These are phyloP conservation scores for Muntiacus muntjak DNA, from an alignment of 2,113 vertebrate genomes.

Conservation along the genomic window DNA sequence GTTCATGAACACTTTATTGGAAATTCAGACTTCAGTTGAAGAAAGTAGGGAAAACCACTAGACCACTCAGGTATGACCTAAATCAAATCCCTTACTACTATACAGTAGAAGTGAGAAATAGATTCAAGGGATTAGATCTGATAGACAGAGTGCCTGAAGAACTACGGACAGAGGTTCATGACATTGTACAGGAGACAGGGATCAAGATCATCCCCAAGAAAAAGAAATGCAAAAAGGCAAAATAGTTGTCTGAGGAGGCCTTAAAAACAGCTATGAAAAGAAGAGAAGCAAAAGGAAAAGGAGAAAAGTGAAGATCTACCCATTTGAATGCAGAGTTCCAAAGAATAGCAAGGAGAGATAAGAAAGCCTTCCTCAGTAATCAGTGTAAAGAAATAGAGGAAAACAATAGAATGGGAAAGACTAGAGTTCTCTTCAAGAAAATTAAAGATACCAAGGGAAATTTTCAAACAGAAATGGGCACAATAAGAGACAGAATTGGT, in stretches of 20 bases:
- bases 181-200: background rate
- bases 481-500: background rate
- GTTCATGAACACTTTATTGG: background rate
- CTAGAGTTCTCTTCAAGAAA: background rate
- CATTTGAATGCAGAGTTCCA: background rate
- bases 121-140: background rate
- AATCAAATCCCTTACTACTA: background rate
- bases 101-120: background rate
- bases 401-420: background rate
- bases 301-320: background rate
- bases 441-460: background rate
- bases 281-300: background rate
- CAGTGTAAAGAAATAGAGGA: background rate
- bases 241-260: background rate
- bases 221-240: background rate
- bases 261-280: background rate
- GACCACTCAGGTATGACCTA: background rate
- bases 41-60: background rate
- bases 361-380: background rate
- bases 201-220: background rate
- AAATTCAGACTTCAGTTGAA: background rate
- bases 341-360: background rate
- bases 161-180: rapidly evolving
- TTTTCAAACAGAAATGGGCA: background rate
- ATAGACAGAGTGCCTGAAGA: background rate